These are phyloP conservation scores for Heterochromis multidens DNA, from an alignment of 2,113 vertebrate species.

Conservation along the genomic window DNA sequence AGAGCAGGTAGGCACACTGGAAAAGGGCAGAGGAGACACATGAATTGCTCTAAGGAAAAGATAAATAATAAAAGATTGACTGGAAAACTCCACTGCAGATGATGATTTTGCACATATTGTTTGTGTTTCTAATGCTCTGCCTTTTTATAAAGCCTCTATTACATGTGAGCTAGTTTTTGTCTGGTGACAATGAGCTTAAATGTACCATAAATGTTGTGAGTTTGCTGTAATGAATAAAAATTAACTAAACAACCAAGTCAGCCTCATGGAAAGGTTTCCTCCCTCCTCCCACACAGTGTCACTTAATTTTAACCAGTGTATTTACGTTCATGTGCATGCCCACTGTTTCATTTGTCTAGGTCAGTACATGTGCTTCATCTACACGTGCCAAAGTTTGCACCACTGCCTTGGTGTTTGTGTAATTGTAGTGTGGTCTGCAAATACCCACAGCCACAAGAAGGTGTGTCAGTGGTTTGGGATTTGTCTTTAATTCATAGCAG, in stretches of 20 bases:
- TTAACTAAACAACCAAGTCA: background rate
- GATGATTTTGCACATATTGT: constrained; percentile 31
- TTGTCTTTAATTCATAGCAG: background rate
- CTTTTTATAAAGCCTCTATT: background rate
- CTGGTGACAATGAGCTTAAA: background rate
- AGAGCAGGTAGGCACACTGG: constrained; percentile 11
- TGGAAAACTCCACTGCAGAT: background rate
- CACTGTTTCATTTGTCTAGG: background rate
- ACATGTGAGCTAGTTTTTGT: constrained; percentile 1
- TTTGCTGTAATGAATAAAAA: constrained; percentile 46
- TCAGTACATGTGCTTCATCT: background rate
- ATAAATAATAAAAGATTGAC: background rate
- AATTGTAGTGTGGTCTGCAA: background rate
- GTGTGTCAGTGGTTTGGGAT: constrained; percentile 1
- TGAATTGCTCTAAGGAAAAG: background rate
- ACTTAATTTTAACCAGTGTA: background rate
- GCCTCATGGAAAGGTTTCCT: constrained; percentile 46
- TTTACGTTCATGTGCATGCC: background rate
- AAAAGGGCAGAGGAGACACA: constrained; percentile 42
- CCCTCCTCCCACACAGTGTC: constrained; percentile 30
- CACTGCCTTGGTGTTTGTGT: background rate
- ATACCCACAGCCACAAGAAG: background rate
- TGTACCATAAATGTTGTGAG: background rate
- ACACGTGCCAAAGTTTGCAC: background rate
- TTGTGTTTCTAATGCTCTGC: background rate